Base-by-base conservation (phyloP, 2,888 invertebrate genomes). In the Cantharis rufa region DNA sequence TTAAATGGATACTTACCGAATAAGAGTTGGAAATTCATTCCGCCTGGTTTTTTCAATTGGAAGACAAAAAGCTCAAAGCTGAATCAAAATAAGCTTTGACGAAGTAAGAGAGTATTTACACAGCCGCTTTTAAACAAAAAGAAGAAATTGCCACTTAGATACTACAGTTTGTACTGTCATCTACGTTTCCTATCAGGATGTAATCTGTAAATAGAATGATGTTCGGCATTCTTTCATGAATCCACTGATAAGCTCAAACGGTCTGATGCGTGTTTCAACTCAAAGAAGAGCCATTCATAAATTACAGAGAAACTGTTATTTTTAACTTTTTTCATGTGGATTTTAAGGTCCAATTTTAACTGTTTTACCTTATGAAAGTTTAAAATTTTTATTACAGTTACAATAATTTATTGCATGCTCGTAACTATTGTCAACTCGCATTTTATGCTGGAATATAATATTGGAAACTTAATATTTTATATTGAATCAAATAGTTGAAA, bases 1-100 rank as follows among this genome's bases (percentile, higher is more conserved):
- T 84, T 84, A 85, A 85, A 83, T 82, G 83, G 82, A 84, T 84
- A 84, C 84, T 85, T 82, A 82, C 81, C 84, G 85, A 86, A 86
- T 86, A 86, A 85, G 86, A 86, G 87, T 86, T 86, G 86, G 83
- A 85, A 87, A 86, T 86, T 85, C 86, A 85, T 84, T 84, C 84
- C 81, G 81, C 81, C 81, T 82, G 80, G 81, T 75, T 84, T 82
- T 83, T 85, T 84, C 85, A 84, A 84, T 84, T 83, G 84, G 78
- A 83, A 85, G 83, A 86, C 84, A 85, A 85, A 85, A 85, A 84
- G 84, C 82, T 71, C 78, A 70, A 70, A 71, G 72, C 79, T 83
- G 82, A 85, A 85, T 84, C 84, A 83, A 85, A 85, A 85, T 85
- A 84, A 82, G 82, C 83, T 83, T 82, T 81, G 80, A 82, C 82